Conservation (phyloP, 2,888 invertebrate species). For the Crioceris asparagi region DNA sequence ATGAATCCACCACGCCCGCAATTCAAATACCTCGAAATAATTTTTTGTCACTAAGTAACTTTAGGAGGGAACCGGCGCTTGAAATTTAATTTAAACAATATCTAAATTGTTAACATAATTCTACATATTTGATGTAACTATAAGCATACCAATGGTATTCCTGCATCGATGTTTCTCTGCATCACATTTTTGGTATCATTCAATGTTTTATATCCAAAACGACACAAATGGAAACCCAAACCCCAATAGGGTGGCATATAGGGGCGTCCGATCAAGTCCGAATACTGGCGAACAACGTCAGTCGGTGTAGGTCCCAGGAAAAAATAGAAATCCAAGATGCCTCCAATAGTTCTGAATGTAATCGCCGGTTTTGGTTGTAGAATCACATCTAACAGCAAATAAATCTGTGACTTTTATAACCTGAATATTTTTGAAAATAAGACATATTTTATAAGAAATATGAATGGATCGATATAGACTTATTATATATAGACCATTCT, state of each 20-base stretch:
- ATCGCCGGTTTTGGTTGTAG: constrained; percentile 72
- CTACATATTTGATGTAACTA: too few relatives aligned
- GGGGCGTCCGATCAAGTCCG: constrained; percentile 61
- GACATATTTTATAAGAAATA: too few relatives aligned
- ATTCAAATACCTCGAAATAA: too few relatives aligned
- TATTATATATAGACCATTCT: too few relatives aligned
- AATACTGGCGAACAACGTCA: constrained; percentile 57
- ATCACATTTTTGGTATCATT: constrained; percentile 55
- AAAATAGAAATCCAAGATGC: constrained; percentile 68
- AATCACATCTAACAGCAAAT: constrained; percentile 53
- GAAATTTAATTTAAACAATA: too few relatives aligned
- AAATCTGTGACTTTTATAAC: background rate
- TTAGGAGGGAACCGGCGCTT: too few relatives aligned
- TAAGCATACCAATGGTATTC: constrained; percentile 70
- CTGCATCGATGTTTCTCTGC: constrained; percentile 58
- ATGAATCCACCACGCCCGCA: too few relatives aligned
- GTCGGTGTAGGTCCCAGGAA: constrained; percentile 65
- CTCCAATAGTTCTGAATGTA: constrained; percentile 74
- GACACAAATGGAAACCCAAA: constrained; percentile 77
- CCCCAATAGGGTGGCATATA: constrained; percentile 82
- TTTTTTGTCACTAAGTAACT: too few relatives aligned
- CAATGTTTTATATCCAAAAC: constrained; percentile 51
- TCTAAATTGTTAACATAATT: too few relatives aligned
- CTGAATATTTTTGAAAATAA: too few relatives aligned
- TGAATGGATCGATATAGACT: too few relatives aligned